Conservation (phyloP, 2,797 vertebrate genomes). For the Helarctos malayanus region DNA sequence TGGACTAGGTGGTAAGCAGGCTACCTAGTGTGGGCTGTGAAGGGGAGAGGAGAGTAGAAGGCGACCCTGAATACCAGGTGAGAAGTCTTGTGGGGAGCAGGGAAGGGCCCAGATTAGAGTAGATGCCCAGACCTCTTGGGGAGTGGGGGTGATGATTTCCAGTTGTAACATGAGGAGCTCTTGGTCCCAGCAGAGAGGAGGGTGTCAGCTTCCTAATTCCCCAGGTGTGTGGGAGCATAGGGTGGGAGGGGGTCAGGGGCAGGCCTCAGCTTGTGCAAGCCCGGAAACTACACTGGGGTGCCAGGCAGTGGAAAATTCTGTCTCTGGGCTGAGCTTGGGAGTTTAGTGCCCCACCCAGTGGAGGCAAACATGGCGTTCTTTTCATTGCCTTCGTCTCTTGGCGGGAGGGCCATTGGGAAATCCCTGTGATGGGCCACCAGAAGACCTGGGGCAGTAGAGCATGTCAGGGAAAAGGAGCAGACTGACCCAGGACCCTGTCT, state of each 20-base stretch:
- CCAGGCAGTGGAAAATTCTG: conserved; percentile 81
- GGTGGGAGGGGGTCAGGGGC: conserved; percentile 46
- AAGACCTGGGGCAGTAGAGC: neutral
- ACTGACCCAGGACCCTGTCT: neutral
- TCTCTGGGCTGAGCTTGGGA: conserved; percentile 18
- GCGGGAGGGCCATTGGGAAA: neutral
- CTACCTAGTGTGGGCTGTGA: neutral
- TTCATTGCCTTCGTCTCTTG: conserved; percentile 18
- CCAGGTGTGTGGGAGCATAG: conserved; percentile 69
- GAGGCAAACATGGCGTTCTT: neutral
- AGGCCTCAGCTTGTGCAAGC: conserved; percentile 75
- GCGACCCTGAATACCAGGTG: neutral
- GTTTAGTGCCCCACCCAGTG: neutral
- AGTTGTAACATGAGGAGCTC: conserved; percentile 75
- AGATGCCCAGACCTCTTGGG: neutral
- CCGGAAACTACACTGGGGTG: conserved; percentile 52
- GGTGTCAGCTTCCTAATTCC: conserved; percentile 81
- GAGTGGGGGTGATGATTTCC: conserved; percentile 38
- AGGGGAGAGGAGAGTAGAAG: neutral
- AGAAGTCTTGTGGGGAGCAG: neutral
- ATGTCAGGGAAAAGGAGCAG: neutral
- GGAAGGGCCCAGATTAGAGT: neutral
- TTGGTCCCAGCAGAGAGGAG: conserved; percentile 45
- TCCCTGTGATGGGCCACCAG: neutral
- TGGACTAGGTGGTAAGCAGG: neutral